Evolutionary conservation across 1,140 invertebrate species (phyloP).

Genomic region (Drosophila nigromelanica): DNA sequence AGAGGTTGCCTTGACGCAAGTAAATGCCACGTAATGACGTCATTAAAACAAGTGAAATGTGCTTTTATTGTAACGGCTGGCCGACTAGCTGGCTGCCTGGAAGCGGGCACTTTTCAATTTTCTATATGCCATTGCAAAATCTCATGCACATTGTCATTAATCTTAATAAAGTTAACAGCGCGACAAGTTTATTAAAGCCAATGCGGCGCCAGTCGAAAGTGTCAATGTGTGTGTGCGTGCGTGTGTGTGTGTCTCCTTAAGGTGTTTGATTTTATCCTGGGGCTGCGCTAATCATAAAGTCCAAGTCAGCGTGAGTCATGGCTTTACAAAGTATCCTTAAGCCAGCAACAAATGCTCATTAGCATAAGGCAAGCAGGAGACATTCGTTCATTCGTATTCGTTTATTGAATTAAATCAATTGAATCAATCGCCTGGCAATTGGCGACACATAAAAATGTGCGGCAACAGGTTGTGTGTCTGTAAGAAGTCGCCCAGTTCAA

Average conservation of each 20-base stretch:
- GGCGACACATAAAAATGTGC: conserved; percentile 19
- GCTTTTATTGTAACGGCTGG: conserved; percentile 71
- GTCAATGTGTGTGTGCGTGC: conserved; percentile 14
- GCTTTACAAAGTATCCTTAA: background rate
- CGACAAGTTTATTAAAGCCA: conserved; percentile 79
- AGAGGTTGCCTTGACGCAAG: conserved; percentile 48
- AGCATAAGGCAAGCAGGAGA: conserved; percentile 36
- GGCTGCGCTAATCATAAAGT: background rate
- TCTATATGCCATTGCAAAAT: conserved; percentile 52
- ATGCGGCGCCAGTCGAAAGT: conserved; percentile 54
- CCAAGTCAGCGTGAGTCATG: conserved; percentile 53
- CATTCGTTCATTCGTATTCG: conserved; percentile 32
- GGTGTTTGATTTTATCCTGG: conserved; percentile 58
- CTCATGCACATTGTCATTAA: conserved; percentile 70
- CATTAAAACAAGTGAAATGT: conserved; percentile 82
- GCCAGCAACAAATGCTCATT: conserved; percentile 60
- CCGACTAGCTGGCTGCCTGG: conserved; percentile 25
- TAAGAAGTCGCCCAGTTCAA: background rate
- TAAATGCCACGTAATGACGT: conserved; percentile 81
- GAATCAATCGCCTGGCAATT: conserved; percentile 30
- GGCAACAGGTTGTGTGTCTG: conserved; percentile 45
- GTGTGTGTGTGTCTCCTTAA: conserved; percentile 31
- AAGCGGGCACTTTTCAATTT: conserved; percentile 62
- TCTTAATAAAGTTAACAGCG: conserved; percentile 80
- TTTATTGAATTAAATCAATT: conserved; percentile 25